Evolutionary conservation across 2,888 invertebrate species (phyloP).

Genomic region (Coenonympha glycerion): DNA sequence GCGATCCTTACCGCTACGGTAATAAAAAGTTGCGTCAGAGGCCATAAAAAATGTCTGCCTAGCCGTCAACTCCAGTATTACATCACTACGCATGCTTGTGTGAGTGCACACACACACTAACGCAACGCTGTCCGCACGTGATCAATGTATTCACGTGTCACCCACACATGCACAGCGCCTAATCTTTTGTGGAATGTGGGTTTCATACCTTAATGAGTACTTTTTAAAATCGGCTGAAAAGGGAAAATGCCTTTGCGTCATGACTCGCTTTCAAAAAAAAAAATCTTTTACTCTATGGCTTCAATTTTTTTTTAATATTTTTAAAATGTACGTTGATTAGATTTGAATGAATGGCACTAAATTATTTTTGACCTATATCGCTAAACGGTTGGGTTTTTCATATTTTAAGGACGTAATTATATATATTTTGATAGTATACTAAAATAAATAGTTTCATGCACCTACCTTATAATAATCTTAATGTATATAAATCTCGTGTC

Average conservation of each 20-base stretch:
- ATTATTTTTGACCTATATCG: constrained; percentile 23
- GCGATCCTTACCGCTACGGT: constrained; percentile 49
- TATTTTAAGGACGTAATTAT: neutral
- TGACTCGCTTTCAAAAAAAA: constrained; percentile 33
- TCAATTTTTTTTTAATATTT: constrained; percentile 20
- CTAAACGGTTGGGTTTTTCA: neutral
- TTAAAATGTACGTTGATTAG: constrained; percentile 33
- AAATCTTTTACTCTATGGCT: constrained; percentile 35
- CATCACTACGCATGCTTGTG: constrained; percentile 48
- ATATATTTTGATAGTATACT: neutral
- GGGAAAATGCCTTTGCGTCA: constrained; percentile 50
- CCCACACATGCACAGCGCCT: constrained; percentile 45
- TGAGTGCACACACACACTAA: constrained; percentile 40
- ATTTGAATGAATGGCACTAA: constrained; percentile 29
- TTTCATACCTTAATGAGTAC: constrained; percentile 67
- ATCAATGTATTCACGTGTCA: constrained; percentile 33
- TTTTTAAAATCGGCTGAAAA: constrained; percentile 67
- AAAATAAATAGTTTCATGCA: neutral
- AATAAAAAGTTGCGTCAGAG: constrained; percentile 73
- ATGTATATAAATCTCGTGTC: too few relatives aligned
- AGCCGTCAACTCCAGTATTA: constrained; percentile 67
- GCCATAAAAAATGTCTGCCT: constrained; percentile 74
- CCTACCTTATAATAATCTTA: too few relatives aligned
- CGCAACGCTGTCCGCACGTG: constrained; percentile 32
- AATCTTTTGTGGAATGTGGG: constrained; percentile 73